Evolutionary conservation across 1,140 invertebrate species (phyloP).

Genomic region (Solenopsis fugax): DNA sequence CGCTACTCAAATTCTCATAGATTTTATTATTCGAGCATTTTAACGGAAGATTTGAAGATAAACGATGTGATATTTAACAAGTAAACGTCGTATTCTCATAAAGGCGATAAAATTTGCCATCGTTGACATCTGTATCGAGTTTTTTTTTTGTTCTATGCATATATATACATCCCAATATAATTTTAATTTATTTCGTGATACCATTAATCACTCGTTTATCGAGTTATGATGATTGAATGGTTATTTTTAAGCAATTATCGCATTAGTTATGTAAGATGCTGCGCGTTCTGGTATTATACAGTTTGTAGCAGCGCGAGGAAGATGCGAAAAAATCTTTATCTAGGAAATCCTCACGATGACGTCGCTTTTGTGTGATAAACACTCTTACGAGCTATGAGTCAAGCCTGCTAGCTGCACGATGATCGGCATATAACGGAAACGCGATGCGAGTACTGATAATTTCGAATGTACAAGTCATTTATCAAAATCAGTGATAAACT

Average conservation of each 20-base stretch:
- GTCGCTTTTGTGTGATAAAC: conserved; percentile 17
- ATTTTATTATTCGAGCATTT: conserved; percentile 24
- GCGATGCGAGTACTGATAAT: conserved; percentile 23
- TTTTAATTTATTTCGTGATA: conserved; percentile 25
- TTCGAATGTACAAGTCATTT: conserved; percentile 6
- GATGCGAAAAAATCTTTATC: conserved; percentile 38
- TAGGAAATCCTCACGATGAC: conserved; percentile 35
- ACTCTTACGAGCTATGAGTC: conserved; percentile 25
- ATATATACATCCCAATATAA: background rate
- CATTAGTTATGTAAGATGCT: conserved; percentile 24
- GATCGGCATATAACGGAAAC: conserved; percentile 23
- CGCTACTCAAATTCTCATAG: too few relatives aligned
- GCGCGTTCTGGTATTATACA: background rate
- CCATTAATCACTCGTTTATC: conserved; percentile 27
- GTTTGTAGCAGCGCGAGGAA: background rate
- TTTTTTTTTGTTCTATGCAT: background rate
- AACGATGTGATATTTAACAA: background rate
- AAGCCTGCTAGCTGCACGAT: conserved; percentile 6
- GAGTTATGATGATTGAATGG: background rate
- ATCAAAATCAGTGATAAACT: conserved; percentile 14
- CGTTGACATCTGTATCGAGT: background rate
- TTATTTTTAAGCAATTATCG: background rate
- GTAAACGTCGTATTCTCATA: background rate
- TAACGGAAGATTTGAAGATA: background rate
- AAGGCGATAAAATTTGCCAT: conserved; percentile 8